These are phyloP conservation scores for Polydrusus pterygomalis DNA, from an alignment of 2,888 invertebrate species.

Conservation along the genomic window DNA sequence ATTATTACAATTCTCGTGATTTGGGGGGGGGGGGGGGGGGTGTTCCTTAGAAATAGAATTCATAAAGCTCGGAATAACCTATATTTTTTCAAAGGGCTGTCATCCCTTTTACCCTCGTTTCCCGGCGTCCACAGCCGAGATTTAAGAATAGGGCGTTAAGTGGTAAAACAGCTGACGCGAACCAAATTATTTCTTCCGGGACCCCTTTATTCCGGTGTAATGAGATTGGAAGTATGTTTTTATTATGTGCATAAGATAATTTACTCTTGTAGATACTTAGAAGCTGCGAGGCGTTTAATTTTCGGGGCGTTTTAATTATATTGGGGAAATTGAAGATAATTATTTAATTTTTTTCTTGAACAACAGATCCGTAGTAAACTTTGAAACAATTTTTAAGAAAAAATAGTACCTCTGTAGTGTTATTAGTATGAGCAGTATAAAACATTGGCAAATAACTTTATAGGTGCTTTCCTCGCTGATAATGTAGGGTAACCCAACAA, in stretches of 20 bases:
- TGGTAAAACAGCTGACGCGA: conserved; percentile 49
- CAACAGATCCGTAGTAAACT: too few species aligned
- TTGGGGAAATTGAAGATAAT: neutral
- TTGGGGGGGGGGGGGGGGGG: too few species aligned
- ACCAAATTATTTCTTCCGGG: conserved; percentile 47
- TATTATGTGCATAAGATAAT: conserved; percentile 40
- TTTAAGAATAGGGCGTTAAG: conserved; percentile 43
- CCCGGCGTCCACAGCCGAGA: conserved; percentile 23
- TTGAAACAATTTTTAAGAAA: too few species aligned
- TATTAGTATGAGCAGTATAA: too few species aligned
- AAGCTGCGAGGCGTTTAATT: conserved; percentile 12
- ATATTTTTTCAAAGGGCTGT: too few species aligned
- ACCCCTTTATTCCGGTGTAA: conserved; percentile 48
- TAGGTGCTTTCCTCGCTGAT: too few species aligned
- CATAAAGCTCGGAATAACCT: too few species aligned
- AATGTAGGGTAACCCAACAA: too few species aligned
- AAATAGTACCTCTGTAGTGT: too few species aligned
- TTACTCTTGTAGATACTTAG: conserved; percentile 19
- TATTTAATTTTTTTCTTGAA: neutral
- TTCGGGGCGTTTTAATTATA: conserved; percentile 3
- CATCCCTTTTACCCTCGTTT: neutral
- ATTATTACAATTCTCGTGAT: too few species aligned
- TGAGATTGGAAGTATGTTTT: conserved; percentile 52
- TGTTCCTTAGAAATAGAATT: too few species aligned
- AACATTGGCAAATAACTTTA: too few species aligned